These are phyloP conservation scores for Emberiza fucata DNA, from an alignment of 2,113 vertebrate genomes.

Conservation along the genomic window DNA sequence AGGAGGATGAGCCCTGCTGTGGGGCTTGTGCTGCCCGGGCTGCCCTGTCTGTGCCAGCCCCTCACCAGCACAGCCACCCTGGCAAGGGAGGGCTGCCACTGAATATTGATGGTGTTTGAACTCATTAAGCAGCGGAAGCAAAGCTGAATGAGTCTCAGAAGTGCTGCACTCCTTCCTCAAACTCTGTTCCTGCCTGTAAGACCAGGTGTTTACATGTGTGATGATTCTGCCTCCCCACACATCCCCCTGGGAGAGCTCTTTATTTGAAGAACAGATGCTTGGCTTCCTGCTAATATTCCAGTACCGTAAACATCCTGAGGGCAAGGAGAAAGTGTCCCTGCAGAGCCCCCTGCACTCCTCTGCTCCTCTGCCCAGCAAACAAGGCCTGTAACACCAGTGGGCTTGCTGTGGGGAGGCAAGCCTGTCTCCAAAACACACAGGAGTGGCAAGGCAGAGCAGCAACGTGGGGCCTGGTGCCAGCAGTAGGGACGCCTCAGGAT, in stretches of 20 bases:
- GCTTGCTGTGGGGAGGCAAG: not conserved
- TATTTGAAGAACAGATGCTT: conserved; percentile 39
- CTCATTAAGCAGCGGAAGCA: conserved; percentile 21
- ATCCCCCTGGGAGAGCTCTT: not conserved
- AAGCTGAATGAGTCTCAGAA: conserved; percentile 27
- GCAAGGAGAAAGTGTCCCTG: not conserved
- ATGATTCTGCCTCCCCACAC: not conserved
- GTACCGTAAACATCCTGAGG: not conserved
- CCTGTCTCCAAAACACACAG: not conserved
- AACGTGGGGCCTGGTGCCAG: not conserved
- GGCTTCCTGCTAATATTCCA: conserved; percentile 42
- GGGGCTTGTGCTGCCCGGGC: not conserved
- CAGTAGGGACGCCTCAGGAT: not conserved
- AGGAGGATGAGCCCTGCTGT: not conserved
- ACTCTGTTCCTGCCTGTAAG: not conserved
- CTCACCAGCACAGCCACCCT: not conserved
- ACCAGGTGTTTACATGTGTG: conserved; percentile 13
- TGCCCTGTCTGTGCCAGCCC: not conserved
- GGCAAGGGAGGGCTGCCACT: not conserved
- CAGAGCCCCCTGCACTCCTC: not conserved
- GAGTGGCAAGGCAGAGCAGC: not conserved
- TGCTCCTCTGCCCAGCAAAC: not conserved
- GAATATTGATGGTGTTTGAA: conserved; percentile 29
- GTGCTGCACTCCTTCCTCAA: not conserved
- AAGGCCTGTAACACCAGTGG: not conserved